Base-by-base conservation (phyloP, 37 sponge, comb jelly and placozoan genomes). In the Corticium candelabrum region DNA sequence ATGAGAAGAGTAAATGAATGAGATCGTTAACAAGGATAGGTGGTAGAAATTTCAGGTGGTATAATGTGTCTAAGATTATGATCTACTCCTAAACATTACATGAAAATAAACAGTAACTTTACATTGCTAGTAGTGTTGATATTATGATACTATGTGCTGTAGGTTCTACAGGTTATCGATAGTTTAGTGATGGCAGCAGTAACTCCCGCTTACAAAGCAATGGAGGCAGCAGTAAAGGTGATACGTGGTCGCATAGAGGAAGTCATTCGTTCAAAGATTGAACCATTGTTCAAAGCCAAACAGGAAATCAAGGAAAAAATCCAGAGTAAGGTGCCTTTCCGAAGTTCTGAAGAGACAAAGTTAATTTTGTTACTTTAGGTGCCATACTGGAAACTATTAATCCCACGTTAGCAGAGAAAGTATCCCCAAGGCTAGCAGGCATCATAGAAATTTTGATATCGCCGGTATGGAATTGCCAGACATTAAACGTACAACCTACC, bases 301-400 rank as follows among this genome's bases (percentile, higher is more conserved):
- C 5, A 70, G 36, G 31, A 70, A 15, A 70, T 70, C 73, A 4
- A 70, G 36, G 73, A 70, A 15, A 70, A 70, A 15, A 70, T 70
- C 31, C 5, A 70, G 21, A 15, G 73, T 70, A 34, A 7, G 36
- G 5, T n/a, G 62, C 15, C n/a, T n/a, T n/a, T n/a, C 11, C 11
- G 62, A 50, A 50, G 15, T 50, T 50, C 21, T 50, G 11, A 50
- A 27, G 62, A 27, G 11, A 50, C 11, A 21, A 27, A 21, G 11
- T n/a, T n/a, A n/a, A n/a, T n/a, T n/a, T n/a, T n/a, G n/a, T n/a
- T n/a, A n/a, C n/a, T n/a, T n/a, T 32, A 70, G 73, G 21, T 70
- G 73, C 73, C n/a, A 7, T 4, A 4, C 34, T 70, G 73, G 7
- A 15, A 7, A 70, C 7, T 7, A 34, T 70, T n/a, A 15, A 34